These are phyloP conservation scores for Etheostoma perlongum DNA, from an alignment of 2,797 vertebrate species.

Conservation along the genomic window DNA sequence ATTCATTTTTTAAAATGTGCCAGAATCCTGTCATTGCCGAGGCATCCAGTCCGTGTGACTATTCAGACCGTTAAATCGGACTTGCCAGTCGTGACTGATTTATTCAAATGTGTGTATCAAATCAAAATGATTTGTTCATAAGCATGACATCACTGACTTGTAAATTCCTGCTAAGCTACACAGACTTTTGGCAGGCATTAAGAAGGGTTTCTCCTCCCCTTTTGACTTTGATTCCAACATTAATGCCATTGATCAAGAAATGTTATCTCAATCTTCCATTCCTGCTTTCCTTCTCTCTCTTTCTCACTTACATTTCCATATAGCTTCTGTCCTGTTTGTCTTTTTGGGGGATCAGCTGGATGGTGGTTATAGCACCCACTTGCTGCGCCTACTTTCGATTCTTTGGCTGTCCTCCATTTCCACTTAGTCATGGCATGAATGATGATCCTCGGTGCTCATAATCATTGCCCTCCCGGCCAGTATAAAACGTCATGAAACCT, in stretches of 20 bases:
- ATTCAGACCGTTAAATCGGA: background rate
- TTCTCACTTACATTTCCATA: background rate
- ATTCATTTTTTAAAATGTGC: background rate
- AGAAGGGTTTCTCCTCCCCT: conserved; percentile 1
- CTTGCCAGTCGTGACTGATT: conserved; percentile 46
- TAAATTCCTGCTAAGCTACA: conserved; percentile 67
- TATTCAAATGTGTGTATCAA: conserved; percentile 42
- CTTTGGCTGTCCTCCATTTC: conserved; percentile 58
- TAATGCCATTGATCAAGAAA: conserved; percentile 36
- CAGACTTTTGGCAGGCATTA: conserved; percentile 16
- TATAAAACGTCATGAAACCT: conserved; percentile 55
- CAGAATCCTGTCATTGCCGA: conserved; percentile 9
- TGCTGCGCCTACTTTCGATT: conserved; percentile 46
- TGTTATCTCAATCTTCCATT: background rate
- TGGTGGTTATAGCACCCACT: conserved; percentile 44
- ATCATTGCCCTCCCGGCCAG: conserved; percentile 43
- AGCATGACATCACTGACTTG: conserved; percentile 64
- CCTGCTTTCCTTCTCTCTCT: conserved; percentile 5
- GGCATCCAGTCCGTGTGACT: conserved; percentile 30
- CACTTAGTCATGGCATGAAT: conserved; percentile 64
- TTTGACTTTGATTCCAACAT: conserved; percentile 14
- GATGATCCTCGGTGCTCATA: conserved; percentile 46
- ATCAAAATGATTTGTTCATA: conserved; percentile 55
- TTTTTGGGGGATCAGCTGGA: conserved; percentile 1
- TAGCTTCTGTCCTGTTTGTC: background rate